Evolutionary conservation across 2,888 invertebrate genomes (phyloP).

Genomic region (Linnaemya tessellans): DNA sequence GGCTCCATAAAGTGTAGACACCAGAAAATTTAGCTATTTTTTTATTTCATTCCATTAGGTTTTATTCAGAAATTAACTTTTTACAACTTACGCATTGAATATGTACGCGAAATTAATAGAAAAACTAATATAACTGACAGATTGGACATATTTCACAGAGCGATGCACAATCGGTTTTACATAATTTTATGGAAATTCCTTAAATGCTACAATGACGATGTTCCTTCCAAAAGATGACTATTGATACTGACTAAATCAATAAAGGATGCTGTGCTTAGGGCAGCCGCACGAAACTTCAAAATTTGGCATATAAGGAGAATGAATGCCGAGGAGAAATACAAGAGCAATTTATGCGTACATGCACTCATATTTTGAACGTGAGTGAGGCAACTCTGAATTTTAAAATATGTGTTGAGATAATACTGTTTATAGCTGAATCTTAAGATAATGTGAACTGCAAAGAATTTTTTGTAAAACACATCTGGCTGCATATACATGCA

Average conservation of each 20-base stretch:
- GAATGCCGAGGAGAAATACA: neutral
- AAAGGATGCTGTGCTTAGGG: conserved; percentile 27
- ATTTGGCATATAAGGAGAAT: neutral
- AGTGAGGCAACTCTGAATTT: no score
- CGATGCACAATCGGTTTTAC: conserved; percentile 28
- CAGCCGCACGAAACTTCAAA: neutral
- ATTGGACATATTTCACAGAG: conserved; percentile 45
- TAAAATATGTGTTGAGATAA: no score
- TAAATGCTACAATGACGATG: conserved; percentile 29
- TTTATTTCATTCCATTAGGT: neutral
- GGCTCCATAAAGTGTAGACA: conserved; percentile 45
- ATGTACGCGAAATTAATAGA: conserved; percentile 51
- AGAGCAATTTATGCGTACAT: neutral
- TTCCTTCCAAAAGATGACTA: conserved; percentile 1
- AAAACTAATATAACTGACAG: conserved; percentile 51
- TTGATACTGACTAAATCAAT: conserved; percentile 54
- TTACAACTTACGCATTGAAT: conserved; percentile 59
- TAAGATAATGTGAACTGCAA: no score
- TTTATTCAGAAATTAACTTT: neutral
- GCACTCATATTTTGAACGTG: neutral
- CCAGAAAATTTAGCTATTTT: neutral
- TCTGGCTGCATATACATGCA: no score
- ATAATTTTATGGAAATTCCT: conserved; percentile 32
- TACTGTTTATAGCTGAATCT: no score
- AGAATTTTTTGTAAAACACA: no score